Percentiles rank a stretch among this genome's conserved stretches.
Conservation (phyloP, 2,113 vertebrate species). For the Amphiprion ocellaris region DNA sequence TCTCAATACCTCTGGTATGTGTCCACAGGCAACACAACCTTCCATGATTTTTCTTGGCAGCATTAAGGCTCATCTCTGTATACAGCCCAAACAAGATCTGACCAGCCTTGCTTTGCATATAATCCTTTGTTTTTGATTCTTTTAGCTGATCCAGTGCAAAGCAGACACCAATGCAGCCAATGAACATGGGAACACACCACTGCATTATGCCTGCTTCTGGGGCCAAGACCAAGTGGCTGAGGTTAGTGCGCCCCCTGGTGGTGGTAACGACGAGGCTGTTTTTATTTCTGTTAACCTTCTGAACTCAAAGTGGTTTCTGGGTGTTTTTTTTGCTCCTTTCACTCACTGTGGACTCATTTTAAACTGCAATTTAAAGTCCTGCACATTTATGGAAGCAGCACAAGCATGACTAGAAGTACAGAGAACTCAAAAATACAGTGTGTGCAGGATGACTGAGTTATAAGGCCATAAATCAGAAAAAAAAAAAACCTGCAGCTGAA, state of each 20-base stretch:
- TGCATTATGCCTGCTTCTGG: conserved; percentile 99
- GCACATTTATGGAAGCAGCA: too few relatives aligned
- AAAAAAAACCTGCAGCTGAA: too few relatives aligned
- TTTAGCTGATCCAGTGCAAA: conserved; percentile 96
- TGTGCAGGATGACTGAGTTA: too few relatives aligned
- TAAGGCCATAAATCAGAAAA: too few relatives aligned
- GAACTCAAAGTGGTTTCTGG: too few relatives aligned
- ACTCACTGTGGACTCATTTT: too few relatives aligned
- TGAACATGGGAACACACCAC: conserved; percentile 95
- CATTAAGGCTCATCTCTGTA: conserved; percentile 41
- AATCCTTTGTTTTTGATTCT: conserved; percentile 56
- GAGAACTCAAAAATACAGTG: too few relatives aligned
- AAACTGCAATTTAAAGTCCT: too few relatives aligned
- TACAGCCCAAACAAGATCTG: conserved; percentile 66
- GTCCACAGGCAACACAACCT: conserved; percentile 40
- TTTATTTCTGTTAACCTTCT: neutral
- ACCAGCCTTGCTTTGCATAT: conserved; percentile 28
- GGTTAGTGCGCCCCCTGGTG: conserved; percentile 85
- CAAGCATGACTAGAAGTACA: too few relatives aligned
- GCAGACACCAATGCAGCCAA: conserved; percentile 95
- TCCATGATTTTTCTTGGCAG: conserved; percentile 36
- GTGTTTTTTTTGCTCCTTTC: neutral
- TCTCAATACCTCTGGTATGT: conserved; percentile 70
- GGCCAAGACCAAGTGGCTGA: conserved; percentile 94
- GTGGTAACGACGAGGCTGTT: neutral